These are phyloP conservation scores for Elanoides forficatus DNA, from an alignment of 2,113 vertebrate species.

Conservation along the genomic window DNA sequence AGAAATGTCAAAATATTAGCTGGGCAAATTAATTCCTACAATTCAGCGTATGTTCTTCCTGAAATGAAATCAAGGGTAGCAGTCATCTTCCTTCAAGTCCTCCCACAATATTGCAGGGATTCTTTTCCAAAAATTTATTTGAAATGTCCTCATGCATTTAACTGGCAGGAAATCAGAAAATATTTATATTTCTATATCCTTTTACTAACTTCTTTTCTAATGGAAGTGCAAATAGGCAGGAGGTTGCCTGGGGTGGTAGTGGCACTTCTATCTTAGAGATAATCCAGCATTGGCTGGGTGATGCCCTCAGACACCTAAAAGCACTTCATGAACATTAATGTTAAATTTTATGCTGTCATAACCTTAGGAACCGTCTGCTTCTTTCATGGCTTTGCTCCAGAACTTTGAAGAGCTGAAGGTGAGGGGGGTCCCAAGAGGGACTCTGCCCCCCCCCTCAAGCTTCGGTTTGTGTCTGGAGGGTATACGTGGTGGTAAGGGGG, in stretches of 20 bases:
- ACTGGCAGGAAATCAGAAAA: background rate
- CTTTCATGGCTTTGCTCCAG: background rate
- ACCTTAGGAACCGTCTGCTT: background rate
- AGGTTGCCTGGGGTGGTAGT: background rate
- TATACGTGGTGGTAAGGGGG: background rate
- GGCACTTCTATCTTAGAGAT: background rate
- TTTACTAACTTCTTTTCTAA: background rate
- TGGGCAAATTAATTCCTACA: conserved; percentile 7
- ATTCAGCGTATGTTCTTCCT: background rate
- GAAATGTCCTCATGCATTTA: background rate
- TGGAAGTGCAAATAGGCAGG: background rate
- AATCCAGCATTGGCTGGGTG: background rate
- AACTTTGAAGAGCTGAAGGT: background rate
- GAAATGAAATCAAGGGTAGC: conserved; percentile 20
- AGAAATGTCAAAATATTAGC: conserved; percentile 57
- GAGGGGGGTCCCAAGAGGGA: background rate
- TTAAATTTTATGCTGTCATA: background rate
- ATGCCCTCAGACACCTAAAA: background rate
- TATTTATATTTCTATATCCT: background rate
- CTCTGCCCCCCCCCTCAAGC: background rate
- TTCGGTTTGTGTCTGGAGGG: background rate
- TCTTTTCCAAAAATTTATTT: background rate
- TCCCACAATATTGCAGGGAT: conserved; percentile 14
- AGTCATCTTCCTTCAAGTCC: conserved; percentile 24
- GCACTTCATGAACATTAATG: fast-evolving